Conservation (phyloP, 2,113 vertebrate genomes). For the Pagrus major region DNA sequence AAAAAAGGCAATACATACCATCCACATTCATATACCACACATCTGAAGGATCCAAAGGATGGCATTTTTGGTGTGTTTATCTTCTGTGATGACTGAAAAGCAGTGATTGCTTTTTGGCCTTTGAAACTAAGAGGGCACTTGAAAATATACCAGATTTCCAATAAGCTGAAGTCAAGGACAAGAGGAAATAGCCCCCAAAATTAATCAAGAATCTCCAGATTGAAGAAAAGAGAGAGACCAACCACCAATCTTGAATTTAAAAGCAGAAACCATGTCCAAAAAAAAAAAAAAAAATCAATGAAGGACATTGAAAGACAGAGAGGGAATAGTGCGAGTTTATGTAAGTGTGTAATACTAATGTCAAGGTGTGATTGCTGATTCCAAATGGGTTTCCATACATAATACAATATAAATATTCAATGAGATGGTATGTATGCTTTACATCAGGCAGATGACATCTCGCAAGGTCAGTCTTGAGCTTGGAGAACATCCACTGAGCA, state of each 20-base stretch:
- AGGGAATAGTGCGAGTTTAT: neutral
- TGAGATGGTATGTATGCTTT: neutral
- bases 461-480: neutral
- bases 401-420: neutral
- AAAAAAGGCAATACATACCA: conserved; percentile 51
- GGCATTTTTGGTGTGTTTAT: conserved; percentile 7
- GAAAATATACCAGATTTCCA: conserved; percentile 3
- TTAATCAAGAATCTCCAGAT: conserved; percentile 5
- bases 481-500: neutral
- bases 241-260: conserved; percentile 27
- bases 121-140: conserved; percentile 1
- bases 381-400: neutral
- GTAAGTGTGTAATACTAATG: neutral
- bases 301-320: conserved; percentile 14
- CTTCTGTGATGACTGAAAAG: conserved; percentile 74
- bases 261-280: neutral
- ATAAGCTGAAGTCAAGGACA: neutral
- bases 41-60: conserved; percentile 4
- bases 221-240: conserved; percentile 15
- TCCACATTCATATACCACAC: conserved; percentile 83
- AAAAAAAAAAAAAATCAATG: neutral
- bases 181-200: conserved; percentile 2
- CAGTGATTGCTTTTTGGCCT: neutral
- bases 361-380: neutral
- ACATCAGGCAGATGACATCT: neutral